Base-by-base conservation (phyloP, 2,113 vertebrate species). In the Nannobrachium achirus region DNA sequence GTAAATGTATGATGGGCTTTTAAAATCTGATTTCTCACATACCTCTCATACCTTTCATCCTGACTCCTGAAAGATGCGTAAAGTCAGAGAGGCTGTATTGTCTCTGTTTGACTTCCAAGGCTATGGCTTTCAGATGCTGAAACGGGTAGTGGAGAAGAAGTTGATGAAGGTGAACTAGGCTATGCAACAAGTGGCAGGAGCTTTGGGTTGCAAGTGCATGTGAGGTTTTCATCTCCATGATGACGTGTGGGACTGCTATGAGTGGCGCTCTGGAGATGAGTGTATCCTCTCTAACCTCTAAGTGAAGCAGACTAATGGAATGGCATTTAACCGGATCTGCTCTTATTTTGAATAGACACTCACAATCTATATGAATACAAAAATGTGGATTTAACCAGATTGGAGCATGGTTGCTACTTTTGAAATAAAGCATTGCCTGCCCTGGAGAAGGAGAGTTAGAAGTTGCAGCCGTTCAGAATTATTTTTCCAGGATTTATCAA, bases 81-180 rank as follows among this genome's bases (percentile, higher is more conserved):
- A 62, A 51, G 59, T 81, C 56, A 76, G 63, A 48, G 56, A 77
- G 53, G 40, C 66, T n/a, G 56, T 85, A 16, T 56, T 66, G 25
- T 41, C 73, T 5, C 52, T 86, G 59, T 65, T 80, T 76, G 58
- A 72, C 38, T 69, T 80, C 1, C 72, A 87, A 41, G 60, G 67
- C 45, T 48, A 52, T 69, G 78, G 72, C 56, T 81, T 77, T 58
- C 56, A 15, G 45, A 69, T 71, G 69, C 42, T 70, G 49, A 69
- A 67, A 56, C 14, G 71, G 16, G 76, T 84, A 69, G 63, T 76
- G 63, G 77, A 77, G 42, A 75, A 78, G 50, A 66, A 50, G 14
- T 52, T 83, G 25, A 52, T 48, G 52, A 70, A 82, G 75, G 80
- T 80, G 77, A 78, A 61, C 57, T 38, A 53, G 67, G 49, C 73